Evolutionary conservation across 2,888 invertebrate genomes (phyloP), one percentile per base, ranked within the genome.

Genomic region (Uropetala carovei): DNA sequence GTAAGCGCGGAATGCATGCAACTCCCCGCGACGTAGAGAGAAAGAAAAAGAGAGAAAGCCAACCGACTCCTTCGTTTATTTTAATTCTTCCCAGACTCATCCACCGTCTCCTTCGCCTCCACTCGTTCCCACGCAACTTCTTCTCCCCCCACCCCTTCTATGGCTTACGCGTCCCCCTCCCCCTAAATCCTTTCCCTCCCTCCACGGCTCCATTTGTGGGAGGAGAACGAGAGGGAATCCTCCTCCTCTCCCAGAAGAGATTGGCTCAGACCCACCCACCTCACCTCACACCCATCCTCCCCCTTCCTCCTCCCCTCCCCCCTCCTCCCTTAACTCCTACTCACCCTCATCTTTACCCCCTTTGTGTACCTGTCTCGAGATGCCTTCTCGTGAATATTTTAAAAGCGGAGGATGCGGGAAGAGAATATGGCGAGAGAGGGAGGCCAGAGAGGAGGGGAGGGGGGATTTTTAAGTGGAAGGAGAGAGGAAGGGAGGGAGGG

Each of bases 301-400:
- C 68, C 86, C 86, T 43, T 30, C 85, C 14, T 18, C 85, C 9
- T n/a, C 22, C 13, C 58, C 59, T 59, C 18, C 4, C 85, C 85
- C 59, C 58, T 60, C 60, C 60, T 8, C 56, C 56, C n/a, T 57
- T 43, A 82, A 82, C 30, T 43, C 30, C 43, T 13, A 59, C 85
- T 60, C 30, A 13, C 86, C 85, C 60, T 58, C 86, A 58, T 86
- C 86, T 86, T 86, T 59, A 60, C 86, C 60, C 60, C 60, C 86
- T 86, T 86, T 86, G 86, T 86, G 86, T 86, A 86, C 60, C 86
- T 64, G 86, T 86, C 86, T 86, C 60, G 86, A 86, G 86, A 86
- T 86, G 86, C 86, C 86, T 86, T 86, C 86, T 86, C 59, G 86
- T 86, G 86, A 86, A 86, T 86, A 86, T 86, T 86, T 86, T 86